Percentiles rank a stretch among this genome's conserved stretches.
phyloP scores from a whole-genome alignment of 2,797 vertebrate species.

The Cheirogaleus major region DNA sequence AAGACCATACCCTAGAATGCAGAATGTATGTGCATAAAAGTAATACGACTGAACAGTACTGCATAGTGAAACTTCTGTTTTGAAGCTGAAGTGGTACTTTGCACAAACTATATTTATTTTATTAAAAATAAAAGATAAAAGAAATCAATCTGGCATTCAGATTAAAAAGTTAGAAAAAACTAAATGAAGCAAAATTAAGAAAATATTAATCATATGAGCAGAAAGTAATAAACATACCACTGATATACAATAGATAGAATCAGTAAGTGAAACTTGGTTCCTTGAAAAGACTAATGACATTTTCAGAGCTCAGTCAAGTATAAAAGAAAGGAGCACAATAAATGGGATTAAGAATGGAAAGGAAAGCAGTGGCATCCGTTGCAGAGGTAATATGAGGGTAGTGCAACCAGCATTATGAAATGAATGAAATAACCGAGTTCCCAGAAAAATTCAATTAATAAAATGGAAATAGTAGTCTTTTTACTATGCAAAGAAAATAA shows the following conservation, averaged over 20 bases:
- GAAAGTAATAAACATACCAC: not conserved
- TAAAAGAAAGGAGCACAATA: not conserved
- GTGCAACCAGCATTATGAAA: not conserved
- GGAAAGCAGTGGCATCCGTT: not conserved
- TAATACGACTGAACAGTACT: not conserved
- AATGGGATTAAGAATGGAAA: not conserved
- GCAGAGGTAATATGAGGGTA: not conserved
- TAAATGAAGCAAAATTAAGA: not conserved
- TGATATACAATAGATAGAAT: not conserved
- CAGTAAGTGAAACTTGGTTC: not conserved
- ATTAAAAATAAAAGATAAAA: not conserved
- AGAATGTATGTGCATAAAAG: too few relatives aligned
- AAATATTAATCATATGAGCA: not conserved
- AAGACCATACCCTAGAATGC: not conserved
- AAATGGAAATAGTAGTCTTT: not conserved
- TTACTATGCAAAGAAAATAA: not conserved
- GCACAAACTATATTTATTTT: not conserved
- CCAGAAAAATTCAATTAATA: not conserved
- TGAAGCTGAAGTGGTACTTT: not conserved
- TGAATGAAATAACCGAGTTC: not conserved
- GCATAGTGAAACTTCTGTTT: not conserved
- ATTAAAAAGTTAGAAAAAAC: not conserved
- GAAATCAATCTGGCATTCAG: not conserved
- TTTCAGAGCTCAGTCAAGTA: not conserved
- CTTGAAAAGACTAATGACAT: not conserved